Conservation (phyloP, 2,113 vertebrate genomes). For the Salminus brasiliensis region DNA sequence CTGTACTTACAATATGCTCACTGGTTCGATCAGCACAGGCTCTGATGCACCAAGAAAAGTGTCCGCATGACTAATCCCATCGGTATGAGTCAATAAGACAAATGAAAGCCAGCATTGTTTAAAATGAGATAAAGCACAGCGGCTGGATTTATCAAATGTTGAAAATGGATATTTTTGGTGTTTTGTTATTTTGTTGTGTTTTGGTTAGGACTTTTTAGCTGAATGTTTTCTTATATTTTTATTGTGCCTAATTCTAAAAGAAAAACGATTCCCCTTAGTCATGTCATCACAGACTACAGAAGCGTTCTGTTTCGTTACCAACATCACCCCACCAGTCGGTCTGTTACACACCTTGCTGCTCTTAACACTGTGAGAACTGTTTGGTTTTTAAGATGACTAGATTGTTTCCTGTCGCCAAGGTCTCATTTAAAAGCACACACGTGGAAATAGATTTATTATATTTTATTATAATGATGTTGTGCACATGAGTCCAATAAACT, state of each 20-base stretch:
- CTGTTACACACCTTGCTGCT: conserved; percentile 47
- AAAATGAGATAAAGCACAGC: conserved; percentile 2
- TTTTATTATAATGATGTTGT: neutral
- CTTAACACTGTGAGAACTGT: conserved; percentile 39
- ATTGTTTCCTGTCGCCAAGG: conserved; percentile 1
- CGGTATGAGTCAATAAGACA: neutral
- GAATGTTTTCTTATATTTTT: neutral
- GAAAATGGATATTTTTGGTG: neutral
- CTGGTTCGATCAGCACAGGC: conserved; percentile 3
- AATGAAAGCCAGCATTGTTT: neutral
- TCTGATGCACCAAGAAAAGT: neutral
- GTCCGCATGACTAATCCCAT: neutral
- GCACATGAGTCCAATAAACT: conserved; percentile 31
- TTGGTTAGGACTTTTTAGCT: neutral
- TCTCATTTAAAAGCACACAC: conserved; percentile 26
- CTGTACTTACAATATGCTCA: neutral
- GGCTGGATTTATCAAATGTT: neutral
- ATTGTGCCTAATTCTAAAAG: neutral
- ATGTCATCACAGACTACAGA: neutral
- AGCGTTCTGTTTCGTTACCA: neutral
- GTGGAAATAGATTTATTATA: conserved; percentile 20
- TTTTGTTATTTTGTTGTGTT: neutral
- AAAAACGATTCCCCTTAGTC: neutral
- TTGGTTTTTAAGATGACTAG: neutral
- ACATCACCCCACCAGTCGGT: neutral